phyloP scores from a whole-genome alignment of 2,888 invertebrate genomes.

The Caenorhabditis japonica region DNA sequence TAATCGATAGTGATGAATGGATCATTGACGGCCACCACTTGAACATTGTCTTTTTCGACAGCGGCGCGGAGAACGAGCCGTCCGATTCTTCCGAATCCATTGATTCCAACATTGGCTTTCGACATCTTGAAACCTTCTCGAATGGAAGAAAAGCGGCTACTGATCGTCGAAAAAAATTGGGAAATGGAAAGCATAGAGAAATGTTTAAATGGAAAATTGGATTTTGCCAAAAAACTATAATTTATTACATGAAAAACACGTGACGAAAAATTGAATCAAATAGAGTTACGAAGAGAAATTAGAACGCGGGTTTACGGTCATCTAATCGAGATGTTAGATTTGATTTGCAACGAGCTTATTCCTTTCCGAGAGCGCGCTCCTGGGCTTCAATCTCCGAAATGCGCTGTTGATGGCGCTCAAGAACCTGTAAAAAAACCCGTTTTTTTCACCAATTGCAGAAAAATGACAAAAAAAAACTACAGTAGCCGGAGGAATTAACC shows the following conservation, averaged over 20 bases:
- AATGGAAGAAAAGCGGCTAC: no score
- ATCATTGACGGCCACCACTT: constrained; percentile 88
- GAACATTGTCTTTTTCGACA: no score
- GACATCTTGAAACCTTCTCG: no score
- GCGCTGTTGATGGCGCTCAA: constrained; percentile 61
- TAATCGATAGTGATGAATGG: constrained; percentile 96
- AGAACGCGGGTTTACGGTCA: constrained; percentile 13
- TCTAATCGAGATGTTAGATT: constrained; percentile 1
- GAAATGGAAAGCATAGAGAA: no score
- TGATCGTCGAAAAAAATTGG: no score
- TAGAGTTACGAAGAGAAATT: not conserved
- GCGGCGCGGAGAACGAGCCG: no score
- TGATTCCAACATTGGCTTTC: no score
- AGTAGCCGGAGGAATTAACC: no score
- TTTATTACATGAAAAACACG: constrained; percentile 51
- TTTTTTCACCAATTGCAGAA: not conserved
- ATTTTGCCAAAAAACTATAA: constrained; percentile 52
- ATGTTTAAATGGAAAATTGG: no score
- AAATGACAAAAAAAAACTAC: no score
- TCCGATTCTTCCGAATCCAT: no score
- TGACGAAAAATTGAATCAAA: constrained; percentile 23
- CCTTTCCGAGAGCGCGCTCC: constrained; percentile 57
- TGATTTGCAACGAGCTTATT: constrained; percentile 16
- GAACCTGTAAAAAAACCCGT: constrained; percentile 48
- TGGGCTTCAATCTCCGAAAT: constrained; percentile 60